Evolutionary conservation across 2,113 vertebrate genomes (phyloP), one percentile per base, ranked within the genome.

Genomic region (Scytalopus superciliaris): DNA sequence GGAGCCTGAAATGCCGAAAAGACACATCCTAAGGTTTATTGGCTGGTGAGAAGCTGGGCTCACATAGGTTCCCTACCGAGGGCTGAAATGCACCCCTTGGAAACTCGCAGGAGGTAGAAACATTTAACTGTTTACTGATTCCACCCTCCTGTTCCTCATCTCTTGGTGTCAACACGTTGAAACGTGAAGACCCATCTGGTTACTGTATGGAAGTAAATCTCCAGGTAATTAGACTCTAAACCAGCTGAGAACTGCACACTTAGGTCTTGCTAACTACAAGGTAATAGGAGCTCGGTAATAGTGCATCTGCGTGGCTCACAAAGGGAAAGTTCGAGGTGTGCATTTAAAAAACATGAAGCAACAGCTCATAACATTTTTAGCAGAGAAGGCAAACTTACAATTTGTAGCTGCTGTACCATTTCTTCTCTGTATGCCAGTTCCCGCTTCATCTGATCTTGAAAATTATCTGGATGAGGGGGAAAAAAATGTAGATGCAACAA

Each of bases 361-460:
- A 85, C 72, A 55, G 57, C 25, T 83, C 6, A 1, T 19, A 69
- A 44, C 8, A 24, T 69, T 91, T 94, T 81, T 18, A 66, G 50
- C 52, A 93, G 44, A 89, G 88, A 69, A 95, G 49, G 49, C 24
- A 50, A 79, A 96, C 98, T 98, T 96, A 99, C 99, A 86, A 99
- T 99, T 98, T 99, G 99, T 97, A 99, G 97, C 96, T 99, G 99
- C 76, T 99, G 99, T 28, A 99, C 99, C 99, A 99, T 99, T 97
- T 99, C 99, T 97, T 99, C 99, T 97, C 99, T 98, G 98, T 99
- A 99, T 9, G 99, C 99, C 82, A 99, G 98, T 77, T 99, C 99
- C 95, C 99, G 97, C 97, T 99, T 99, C 99, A 99, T 99, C 94
- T 99, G 99, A 96, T 99, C 99, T 96, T 99, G 99, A 91, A 99